phyloP scores from a whole-genome alignment of 1,140 invertebrate species.

The Latrodectus geometricus region DNA sequence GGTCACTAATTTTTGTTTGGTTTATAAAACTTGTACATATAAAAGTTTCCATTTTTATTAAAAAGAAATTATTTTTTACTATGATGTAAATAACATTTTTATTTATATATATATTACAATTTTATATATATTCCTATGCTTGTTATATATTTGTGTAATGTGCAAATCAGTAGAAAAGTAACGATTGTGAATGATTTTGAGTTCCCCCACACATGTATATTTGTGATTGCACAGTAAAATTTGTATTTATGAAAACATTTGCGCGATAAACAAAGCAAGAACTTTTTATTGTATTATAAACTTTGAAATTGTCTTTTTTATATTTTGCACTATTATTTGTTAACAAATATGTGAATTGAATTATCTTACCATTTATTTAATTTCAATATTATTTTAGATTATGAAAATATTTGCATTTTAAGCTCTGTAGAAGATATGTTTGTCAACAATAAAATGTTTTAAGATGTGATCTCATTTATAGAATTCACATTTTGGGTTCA shows the following conservation, averaged over 20 bases:
- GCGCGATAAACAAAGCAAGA: not conserved
- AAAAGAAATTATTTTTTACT: slow-evolving; percentile 41
- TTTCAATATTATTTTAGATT: too few species aligned
- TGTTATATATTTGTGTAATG: not conserved
- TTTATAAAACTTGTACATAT: slow-evolving; percentile 8
- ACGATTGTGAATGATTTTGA: too few species aligned
- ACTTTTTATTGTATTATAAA: not conserved
- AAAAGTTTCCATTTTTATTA: slow-evolving; percentile 9
- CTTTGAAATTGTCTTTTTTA: not conserved
- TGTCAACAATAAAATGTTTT: too few species aligned
- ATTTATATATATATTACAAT: not conserved
- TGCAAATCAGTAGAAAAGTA: too few species aligned
- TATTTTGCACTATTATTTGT: too few species aligned
- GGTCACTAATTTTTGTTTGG: not conserved
- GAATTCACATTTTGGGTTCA: too few species aligned
- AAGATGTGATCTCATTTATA: too few species aligned
- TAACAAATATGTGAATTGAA: too few species aligned
- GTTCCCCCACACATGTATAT: too few species aligned
- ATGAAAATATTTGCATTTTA: not conserved
- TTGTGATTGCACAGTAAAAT: too few species aligned
- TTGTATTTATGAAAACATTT: too few species aligned
- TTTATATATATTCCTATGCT: slow-evolving; percentile 20
- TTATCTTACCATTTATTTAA: too few species aligned
- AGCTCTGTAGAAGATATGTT: slow-evolving; percentile 3
- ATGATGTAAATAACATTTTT: slow-evolving; percentile 39